These are phyloP conservation scores for Scolopax bukidnonensis DNA, from an alignment of 2,797 vertebrate genomes.

Conservation along the genomic window DNA sequence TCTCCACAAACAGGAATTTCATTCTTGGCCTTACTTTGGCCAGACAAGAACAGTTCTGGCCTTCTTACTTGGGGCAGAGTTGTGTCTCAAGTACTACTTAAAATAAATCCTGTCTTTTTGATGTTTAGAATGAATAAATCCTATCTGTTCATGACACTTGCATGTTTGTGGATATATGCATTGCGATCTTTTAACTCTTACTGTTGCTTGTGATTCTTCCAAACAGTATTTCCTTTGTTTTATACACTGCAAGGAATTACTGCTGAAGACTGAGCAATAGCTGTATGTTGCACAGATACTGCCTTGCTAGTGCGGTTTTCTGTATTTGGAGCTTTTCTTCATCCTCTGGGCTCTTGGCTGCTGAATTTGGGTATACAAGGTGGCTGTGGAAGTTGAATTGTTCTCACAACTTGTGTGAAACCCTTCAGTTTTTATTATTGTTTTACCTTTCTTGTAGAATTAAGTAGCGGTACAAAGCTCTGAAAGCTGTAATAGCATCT, in stretches of 20 bases:
- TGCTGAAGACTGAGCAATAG: neutral
- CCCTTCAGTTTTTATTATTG: neutral
- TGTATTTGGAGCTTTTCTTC: neutral
- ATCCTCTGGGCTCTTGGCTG: neutral
- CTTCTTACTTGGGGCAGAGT: neutral
- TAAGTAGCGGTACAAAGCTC: neutral
- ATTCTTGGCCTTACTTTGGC: neutral
- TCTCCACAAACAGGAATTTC: neutral
- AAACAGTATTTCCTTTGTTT: neutral
- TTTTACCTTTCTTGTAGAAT: neutral
- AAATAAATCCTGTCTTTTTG: neutral
- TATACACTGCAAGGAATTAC: neutral
- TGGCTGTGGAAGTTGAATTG: neutral
- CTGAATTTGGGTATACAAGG: neutral
- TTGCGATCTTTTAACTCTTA: neutral
- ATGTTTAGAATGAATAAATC: neutral
- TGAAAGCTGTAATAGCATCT: neutral
- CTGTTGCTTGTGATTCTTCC: neutral
- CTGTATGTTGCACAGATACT: neutral
- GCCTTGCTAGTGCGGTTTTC: neutral
- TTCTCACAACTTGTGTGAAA: neutral
- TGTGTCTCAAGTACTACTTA: neutral
- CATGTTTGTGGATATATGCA: accelerated
- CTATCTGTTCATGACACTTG: neutral
- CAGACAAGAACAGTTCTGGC: neutral